These are phyloP conservation scores for Myiozetetes cayanensis DNA, from an alignment of 2,113 vertebrate species.

Conservation along the genomic window DNA sequence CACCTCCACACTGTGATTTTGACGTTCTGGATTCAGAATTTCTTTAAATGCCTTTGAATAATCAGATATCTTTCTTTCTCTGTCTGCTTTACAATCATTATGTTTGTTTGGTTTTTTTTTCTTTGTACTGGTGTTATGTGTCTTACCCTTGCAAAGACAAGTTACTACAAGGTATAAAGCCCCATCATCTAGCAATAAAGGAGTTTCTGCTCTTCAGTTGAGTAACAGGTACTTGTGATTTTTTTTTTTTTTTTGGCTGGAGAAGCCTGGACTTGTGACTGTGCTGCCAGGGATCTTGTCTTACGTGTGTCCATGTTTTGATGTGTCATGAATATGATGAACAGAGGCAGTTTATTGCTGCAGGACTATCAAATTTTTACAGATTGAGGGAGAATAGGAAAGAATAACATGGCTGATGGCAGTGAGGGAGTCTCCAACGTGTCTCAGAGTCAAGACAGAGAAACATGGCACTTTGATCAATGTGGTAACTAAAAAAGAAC, in stretches of 20 bases:
- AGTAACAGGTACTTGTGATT: neutral
- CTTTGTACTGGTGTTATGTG: neutral
- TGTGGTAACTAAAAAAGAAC: neutral
- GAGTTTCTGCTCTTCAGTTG: neutral
- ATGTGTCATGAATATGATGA: neutral
- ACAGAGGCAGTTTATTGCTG: neutral
- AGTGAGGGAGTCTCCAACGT: neutral
- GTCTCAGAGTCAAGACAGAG: neutral
- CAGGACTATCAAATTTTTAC: neutral
- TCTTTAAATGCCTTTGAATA: neutral
- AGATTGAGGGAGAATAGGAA: neutral
- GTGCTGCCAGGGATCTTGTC: neutral
- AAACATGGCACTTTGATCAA: neutral
- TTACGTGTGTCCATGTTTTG: rapidly evolving
- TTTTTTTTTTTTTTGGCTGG: neutral
- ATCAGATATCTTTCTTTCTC: neutral
- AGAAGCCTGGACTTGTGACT: neutral
- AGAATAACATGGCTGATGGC: neutral
- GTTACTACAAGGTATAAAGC: neutral
- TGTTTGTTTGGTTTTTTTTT: neutral
- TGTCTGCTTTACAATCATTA: neutral
- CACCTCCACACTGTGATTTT: neutral
- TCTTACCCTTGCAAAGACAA: neutral
- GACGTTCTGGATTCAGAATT: neutral
- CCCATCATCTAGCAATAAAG: neutral